phyloP scores from a whole-genome alignment of 2,888 invertebrate species.

The Saturnia pavonia region DNA sequence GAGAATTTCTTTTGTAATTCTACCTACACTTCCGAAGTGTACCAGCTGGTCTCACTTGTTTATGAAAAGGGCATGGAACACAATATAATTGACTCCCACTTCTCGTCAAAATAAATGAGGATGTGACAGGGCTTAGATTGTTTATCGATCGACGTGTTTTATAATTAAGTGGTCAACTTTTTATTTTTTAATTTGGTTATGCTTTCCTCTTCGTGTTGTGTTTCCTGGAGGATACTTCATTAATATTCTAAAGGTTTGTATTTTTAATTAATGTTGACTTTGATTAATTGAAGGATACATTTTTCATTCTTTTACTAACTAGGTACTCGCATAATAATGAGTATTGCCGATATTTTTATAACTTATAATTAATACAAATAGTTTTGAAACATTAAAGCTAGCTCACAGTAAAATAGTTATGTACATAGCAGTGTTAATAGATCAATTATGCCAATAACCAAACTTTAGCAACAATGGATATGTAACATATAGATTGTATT shows the following conservation, averaged over 20 bases:
- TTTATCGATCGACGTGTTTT: slow-evolving; percentile 41
- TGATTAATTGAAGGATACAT: slow-evolving; percentile 13
- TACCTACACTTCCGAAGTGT: background rate
- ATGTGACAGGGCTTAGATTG: slow-evolving; percentile 50
- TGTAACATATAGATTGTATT: background rate
- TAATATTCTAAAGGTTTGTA: slow-evolving; percentile 11
- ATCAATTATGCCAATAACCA: background rate
- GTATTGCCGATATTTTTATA: background rate
- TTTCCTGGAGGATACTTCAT: slow-evolving; percentile 22
- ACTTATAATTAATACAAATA: background rate
- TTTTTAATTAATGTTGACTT: slow-evolving; percentile 13
- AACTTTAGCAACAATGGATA: background rate
- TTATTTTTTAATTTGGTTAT: slow-evolving; percentile 23
- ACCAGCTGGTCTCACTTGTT: background rate
- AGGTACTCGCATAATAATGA: background rate
- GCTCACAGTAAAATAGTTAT: background rate
- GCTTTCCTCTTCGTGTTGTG: slow-evolving; percentile 20
- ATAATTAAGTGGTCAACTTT: slow-evolving; percentile 40
- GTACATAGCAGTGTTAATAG: background rate
- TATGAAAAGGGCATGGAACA: slow-evolving; percentile 37
- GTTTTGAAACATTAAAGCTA: background rate
- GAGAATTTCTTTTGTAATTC: background rate
- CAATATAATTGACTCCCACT: slow-evolving; percentile 59
- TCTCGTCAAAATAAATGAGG: slow-evolving; percentile 54
- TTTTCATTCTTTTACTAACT: background rate